Evolutionary conservation across 1,140 invertebrate genomes (phyloP).

Genomic region (Ostrea denselamellosa): DNA sequence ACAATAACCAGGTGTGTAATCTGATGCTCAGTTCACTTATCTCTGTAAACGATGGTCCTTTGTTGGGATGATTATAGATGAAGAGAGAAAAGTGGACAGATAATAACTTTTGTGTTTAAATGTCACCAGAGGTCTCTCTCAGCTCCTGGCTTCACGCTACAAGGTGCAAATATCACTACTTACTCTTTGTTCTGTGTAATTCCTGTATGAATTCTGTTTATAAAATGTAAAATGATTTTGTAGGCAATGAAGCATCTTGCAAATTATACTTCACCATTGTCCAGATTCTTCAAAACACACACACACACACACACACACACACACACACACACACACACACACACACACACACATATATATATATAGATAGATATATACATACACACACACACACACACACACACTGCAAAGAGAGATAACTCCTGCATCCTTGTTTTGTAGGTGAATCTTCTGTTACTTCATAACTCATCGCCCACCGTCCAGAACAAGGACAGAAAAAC

Average conservation of each 20-base stretch:
- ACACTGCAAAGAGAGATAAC: conserved; percentile 30
- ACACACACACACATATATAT: too few species aligned
- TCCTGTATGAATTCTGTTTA: too few species aligned
- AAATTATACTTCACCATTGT: too few species aligned
- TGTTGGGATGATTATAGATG: conserved; percentile 12
- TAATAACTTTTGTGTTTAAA: background rate
- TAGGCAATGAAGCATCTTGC: too few species aligned
- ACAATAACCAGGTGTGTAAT: conserved; percentile 39
- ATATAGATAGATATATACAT: too few species aligned
- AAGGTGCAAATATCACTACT: background rate
- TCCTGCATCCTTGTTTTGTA: conserved; percentile 56
- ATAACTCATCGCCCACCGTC: conserved; percentile 76
- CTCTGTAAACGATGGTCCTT: conserved; percentile 3
- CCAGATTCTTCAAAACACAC: too few species aligned
- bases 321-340: too few species aligned
- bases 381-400: too few species aligned
- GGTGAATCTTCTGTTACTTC: conserved; percentile 76
- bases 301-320: too few species aligned
- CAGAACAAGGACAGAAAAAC: conserved; percentile 77
- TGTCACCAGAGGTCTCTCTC: background rate
- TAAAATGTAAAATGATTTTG: too few species aligned
- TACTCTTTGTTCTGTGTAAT: too few species aligned
- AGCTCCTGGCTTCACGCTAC: background rate
- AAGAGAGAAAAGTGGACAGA: background rate
- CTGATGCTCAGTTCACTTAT: background rate